Evolutionary conservation across 2,888 invertebrate species (phyloP).

Genomic region (Octodonta nipae): DNA sequence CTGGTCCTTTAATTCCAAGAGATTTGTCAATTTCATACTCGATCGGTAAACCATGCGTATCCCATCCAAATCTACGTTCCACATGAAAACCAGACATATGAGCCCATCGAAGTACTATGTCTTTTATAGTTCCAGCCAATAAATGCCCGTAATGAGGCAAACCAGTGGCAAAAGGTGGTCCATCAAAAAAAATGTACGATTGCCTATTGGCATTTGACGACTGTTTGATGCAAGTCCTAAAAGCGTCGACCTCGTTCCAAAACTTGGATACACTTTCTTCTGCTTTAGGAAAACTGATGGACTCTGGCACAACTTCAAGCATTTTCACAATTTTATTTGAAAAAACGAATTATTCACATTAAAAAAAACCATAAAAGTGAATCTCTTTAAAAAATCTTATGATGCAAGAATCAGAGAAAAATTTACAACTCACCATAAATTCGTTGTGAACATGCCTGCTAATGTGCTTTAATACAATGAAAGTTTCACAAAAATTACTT

Average conservation of each 20-base stretch:
- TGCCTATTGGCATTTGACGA: slow-evolving; percentile 81
- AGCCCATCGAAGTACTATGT: slow-evolving; percentile 92
- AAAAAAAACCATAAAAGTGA: too few relatives aligned
- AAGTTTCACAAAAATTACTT: too few relatives aligned
- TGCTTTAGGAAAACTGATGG: slow-evolving; percentile 76
- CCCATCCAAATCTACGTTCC: slow-evolving; percentile 95
- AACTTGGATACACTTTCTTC: slow-evolving; percentile 70
- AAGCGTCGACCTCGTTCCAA: slow-evolving; percentile 83
- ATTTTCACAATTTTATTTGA: too few relatives aligned
- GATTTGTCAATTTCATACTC: slow-evolving; percentile 87
- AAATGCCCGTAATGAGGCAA: slow-evolving; percentile 98
- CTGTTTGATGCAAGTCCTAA: slow-evolving; percentile 74
- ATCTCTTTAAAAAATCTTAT: too few relatives aligned
- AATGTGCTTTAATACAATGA: too few relatives aligned
- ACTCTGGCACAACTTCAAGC: slow-evolving; percentile 69
- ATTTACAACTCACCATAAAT: too few relatives aligned
- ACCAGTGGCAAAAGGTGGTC: slow-evolving; percentile 98
- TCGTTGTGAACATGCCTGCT: too few relatives aligned
- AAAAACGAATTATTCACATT: too few relatives aligned
- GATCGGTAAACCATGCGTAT: slow-evolving; percentile 94
- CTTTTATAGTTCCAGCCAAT: slow-evolving; percentile 95
- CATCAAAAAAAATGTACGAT: slow-evolving; percentile 96
- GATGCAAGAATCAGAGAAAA: too few relatives aligned
- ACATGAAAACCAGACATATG: slow-evolving; percentile 88
- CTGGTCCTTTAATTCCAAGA: slow-evolving; percentile 84